Base-by-base conservation (phyloP, 2,797 vertebrate genomes). In the Triplophysa yarkandensis region DNA sequence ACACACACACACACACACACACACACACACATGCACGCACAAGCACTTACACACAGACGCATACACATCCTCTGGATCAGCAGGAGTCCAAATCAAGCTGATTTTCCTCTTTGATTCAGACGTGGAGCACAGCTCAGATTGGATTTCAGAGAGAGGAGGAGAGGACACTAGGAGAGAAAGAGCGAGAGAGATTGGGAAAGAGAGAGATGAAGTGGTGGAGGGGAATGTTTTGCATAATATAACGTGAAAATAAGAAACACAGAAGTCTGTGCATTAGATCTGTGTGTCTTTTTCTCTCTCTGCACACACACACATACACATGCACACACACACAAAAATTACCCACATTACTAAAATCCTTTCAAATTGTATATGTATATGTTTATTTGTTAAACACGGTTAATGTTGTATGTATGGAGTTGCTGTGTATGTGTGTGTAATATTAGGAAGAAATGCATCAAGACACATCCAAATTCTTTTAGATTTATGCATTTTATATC, bases 31-130 rank as follows among this genome's bases (percentile, higher is more conserved):
- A 43, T 58, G 46, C 64, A 44, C 70, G 41, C 48, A 62, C 74
- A 60, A 69, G 64, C 77, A 39, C 39, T 46, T 65, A 68, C 78
- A 44, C 66, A 60, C 66, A 68, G 77, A 79, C 67, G 13, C 75
- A 68, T 71, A 57, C 77, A 84, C 83, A 86, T 85, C 82, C 84
- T 77, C 83, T 36, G 32, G 68, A 84, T 86, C 95, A 94, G 94
- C 94, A 58, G 94, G 95, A 94, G 93, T 91, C 92, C 93, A 93
- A 94, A 95, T 94, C 92, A 92, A 93, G 92, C 92, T 89, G 90
- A 94, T 94, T 93, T 93, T 79, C 83, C 82, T 80, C 80, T 89
- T 94, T 95, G 93, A 95, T 95, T 95, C 94, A 90, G 91, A 91
- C 88, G 92, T 92, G 90, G 91, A 90, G 91, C 90, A 91, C 84